Conservation (phyloP, 2,113 vertebrate genomes). For the Epinephelus moara region DNA sequence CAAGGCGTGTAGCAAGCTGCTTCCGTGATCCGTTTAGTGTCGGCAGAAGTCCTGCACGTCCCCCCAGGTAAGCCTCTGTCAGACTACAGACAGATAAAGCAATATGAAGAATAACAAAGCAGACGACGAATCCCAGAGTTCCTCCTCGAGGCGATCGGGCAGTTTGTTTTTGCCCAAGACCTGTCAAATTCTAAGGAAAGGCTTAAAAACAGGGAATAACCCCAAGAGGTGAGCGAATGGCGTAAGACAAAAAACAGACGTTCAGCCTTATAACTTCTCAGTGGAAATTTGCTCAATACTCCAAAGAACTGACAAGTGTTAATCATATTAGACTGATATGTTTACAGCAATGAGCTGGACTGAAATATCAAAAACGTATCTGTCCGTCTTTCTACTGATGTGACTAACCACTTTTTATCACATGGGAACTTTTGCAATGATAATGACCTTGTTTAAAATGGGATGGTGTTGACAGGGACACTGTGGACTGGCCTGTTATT, state of each 20-base stretch:
- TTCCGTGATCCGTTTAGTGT: conserved; percentile 65
- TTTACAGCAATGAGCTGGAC: neutral
- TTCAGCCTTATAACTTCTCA: conserved; percentile 7
- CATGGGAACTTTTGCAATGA: conserved; percentile 14
- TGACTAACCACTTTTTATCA: neutral
- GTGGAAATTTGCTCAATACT: conserved; percentile 39
- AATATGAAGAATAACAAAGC: conserved; percentile 72
- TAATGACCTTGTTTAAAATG: conserved; percentile 53
- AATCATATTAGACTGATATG: conserved; percentile 11
- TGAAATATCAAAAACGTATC: neutral
- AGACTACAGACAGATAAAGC: conserved; percentile 76
- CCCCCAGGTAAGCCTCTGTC: conserved; percentile 80
- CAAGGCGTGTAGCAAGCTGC: conserved; percentile 71
- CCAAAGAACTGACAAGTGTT: neutral
- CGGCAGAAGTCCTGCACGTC: conserved; percentile 61
- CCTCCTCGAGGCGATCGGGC: conserved; percentile 61
- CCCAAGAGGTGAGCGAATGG: conserved; percentile 42
- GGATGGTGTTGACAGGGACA: conserved; percentile 44
- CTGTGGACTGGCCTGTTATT: conserved; percentile 16
- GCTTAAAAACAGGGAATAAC: conserved; percentile 49
- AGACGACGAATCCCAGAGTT: conserved; percentile 64
- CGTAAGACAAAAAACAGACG: conserved; percentile 53
- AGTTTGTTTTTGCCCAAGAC: conserved; percentile 64
- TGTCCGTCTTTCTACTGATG: neutral
- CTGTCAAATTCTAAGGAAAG: conserved; percentile 65